Conservation (phyloP, 2,888 invertebrate genomes). For the Pristionchus mayeri region DNA sequence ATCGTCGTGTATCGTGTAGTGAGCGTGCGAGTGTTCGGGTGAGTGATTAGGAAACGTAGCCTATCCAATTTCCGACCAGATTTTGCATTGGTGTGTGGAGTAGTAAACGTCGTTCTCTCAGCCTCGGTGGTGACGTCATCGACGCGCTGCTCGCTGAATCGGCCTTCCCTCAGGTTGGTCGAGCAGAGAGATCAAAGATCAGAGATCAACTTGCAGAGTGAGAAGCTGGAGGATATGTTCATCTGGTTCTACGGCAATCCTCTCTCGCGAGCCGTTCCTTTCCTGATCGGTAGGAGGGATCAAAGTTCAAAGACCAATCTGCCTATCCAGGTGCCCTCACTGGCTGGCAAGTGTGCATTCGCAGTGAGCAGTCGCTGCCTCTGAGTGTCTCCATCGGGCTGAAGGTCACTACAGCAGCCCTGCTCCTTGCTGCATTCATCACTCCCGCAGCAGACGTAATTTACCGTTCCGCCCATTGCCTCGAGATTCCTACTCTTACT, state of each 20-base stretch:
- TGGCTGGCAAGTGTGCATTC: conserved; percentile 44
- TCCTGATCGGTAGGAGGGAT: conserved; percentile 55
- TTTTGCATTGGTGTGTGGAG: neutral
- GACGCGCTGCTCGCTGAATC: conserved; percentile 37
- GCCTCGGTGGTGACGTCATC: conserved; percentile 27
- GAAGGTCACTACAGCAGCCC: neutral
- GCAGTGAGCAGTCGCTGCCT: neutral
- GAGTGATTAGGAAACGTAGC: neutral
- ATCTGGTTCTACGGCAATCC: conserved; percentile 52
- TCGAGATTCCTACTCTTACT: neutral
- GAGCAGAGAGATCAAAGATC: neutral
- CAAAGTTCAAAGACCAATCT: neutral
- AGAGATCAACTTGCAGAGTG: neutral
- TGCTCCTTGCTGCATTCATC: neutral
- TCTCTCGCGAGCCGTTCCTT: conserved; percentile 57
- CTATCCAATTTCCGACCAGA: neutral
- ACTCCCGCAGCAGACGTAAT: conserved; percentile 15
- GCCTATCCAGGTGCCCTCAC: conserved; percentile 27
- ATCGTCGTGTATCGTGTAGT: conserved; percentile 38
- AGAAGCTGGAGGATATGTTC: neutral
- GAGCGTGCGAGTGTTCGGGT: conserved; percentile 23
- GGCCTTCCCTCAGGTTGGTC: neutral
- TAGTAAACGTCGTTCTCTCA: conserved; percentile 10
- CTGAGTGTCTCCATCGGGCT: neutral
- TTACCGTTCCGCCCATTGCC: neutral